A percentile compares a stretch with the other conserved stretches of the same genome.
Evolutionary conservation across 1,140 invertebrate species (phyloP).

Genomic region (Temnothorax nylanderi): DNA sequence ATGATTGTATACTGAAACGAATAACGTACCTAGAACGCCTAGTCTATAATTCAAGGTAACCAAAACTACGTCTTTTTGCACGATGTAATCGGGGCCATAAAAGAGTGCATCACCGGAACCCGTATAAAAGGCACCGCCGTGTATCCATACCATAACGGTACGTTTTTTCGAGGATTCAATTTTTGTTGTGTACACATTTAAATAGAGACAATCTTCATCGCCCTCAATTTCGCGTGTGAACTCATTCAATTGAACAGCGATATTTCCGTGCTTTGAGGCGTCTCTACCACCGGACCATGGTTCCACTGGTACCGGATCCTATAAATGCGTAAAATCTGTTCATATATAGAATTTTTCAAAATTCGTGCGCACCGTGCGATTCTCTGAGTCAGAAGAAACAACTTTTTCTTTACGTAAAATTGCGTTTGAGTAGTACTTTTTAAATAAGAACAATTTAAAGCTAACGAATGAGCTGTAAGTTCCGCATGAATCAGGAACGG

Average conservation of each 20-base stretch:
- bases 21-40: slow-evolving; percentile 83
- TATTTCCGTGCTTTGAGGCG: slow-evolving; percentile 85
- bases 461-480: background rate
- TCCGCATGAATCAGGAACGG: background rate
- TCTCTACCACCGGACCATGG: slow-evolving; percentile 86
- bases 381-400: background rate
- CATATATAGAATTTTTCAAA: background rate
- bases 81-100: slow-evolving; percentile 84
- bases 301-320: slow-evolving; percentile 87
- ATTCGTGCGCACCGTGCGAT: background rate
- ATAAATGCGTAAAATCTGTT: slow-evolving; percentile 70
- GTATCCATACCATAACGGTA: slow-evolving; percentile 86
- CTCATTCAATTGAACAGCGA: slow-evolving; percentile 81
- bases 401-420: background rate
- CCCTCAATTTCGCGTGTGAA: slow-evolving; percentile 62
- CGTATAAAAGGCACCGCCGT: slow-evolving; percentile 87
- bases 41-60: slow-evolving; percentile 88
- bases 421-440: background rate
- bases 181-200: slow-evolving; percentile 92
- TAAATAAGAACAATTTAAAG: background rate
- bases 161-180: slow-evolving; percentile 57
- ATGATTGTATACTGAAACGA: background rate
- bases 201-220: slow-evolving; percentile 92
- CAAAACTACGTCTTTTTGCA: slow-evolving; percentile 86
- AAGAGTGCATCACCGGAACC: slow-evolving; percentile 81